These are phyloP conservation scores for Zoanthus gigantus DNA, from an alignment of 92 coral and sea anemone species.

Conservation along the genomic window DNA sequence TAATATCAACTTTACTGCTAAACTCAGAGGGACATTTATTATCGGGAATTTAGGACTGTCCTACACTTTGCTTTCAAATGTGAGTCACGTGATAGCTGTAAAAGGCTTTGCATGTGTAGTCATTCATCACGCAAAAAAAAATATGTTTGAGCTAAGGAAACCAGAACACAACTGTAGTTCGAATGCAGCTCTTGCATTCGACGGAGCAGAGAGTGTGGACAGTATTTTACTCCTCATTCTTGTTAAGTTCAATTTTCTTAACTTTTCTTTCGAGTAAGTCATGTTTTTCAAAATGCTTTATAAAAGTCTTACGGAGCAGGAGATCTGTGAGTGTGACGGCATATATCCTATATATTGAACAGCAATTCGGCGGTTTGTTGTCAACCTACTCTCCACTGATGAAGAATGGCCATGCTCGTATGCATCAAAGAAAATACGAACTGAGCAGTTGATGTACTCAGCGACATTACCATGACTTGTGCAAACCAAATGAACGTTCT, in stretches of 20 bases:
- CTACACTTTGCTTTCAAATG: no score
- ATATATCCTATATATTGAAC: neutral
- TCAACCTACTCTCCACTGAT: neutral
- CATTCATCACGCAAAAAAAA: no score
- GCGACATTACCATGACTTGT: neutral
- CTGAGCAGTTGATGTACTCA: constrained; percentile 7
- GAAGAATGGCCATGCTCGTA: neutral
- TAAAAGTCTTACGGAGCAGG: neutral
- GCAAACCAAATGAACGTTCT: neutral
- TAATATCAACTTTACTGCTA: no score
- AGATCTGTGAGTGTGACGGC: neutral
- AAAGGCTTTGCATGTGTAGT: no score
- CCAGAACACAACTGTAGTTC: no score
- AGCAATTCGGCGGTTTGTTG: neutral
- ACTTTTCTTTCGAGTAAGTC: neutral
- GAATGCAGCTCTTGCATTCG: no score
- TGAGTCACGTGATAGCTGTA: no score
- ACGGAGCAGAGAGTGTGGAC: neutral
- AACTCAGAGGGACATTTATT: no score
- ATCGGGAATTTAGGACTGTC: no score
- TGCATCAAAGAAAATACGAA: neutral
- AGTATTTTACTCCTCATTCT: neutral
- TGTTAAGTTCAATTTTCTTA: neutral
- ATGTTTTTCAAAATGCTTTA: neutral
- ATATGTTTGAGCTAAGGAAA: no score